Base-by-base conservation (phyloP, 2,888 invertebrate species). In the Lomographa bimaculata region DNA sequence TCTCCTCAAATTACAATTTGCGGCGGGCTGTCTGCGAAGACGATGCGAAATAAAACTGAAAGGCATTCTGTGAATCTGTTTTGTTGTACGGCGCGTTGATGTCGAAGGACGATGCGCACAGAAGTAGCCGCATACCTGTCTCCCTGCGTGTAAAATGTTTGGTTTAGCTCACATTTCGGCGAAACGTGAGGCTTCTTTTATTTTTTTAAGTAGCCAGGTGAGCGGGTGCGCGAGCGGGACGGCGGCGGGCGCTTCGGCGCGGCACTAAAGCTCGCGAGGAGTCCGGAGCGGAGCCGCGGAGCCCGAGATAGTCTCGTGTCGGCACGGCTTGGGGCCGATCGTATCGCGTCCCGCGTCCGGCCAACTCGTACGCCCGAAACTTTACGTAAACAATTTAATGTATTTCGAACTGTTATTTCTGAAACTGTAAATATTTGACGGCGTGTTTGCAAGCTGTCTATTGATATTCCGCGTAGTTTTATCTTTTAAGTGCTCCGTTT, bases 181-280 rank as follows among this genome's bases (percentile, higher is more conserved):
- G 85, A 87, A 87, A 80, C 76, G 71, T 71, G 71, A 74, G 76
- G 72, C 70, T 78, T 77, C 77, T 69, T 56, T 64, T 70, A 66
- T 77, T 82, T 83, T 83, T 86, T 80, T 64, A 66, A 56, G 58
- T 61, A 64, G 77, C 83, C n/a, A 80, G 80, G 81, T 83, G 83
- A 80, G 64, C 65, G 73, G 66, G 61, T 73, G 84, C 61, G 74
- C 57, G 83, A 85, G 81, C 66, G 70, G 76, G 85, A 84, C 71
- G 71, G 75, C 71, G 71, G 76, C 53, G 50, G 62, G n/a, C n/a
- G 48, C 54, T 40, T 51, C 52, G 46, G 50, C 51, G 58, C 55
- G 59, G 54, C 53, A 55, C 60, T 71, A 81, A 83, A 84, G 84
- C 84, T 83, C 74, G 60, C 41, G 59, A 57, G 65, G 63, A 57